phyloP scores from a whole-genome alignment of 2,797 vertebrate species.

The Myripristis jacobus region DNA sequence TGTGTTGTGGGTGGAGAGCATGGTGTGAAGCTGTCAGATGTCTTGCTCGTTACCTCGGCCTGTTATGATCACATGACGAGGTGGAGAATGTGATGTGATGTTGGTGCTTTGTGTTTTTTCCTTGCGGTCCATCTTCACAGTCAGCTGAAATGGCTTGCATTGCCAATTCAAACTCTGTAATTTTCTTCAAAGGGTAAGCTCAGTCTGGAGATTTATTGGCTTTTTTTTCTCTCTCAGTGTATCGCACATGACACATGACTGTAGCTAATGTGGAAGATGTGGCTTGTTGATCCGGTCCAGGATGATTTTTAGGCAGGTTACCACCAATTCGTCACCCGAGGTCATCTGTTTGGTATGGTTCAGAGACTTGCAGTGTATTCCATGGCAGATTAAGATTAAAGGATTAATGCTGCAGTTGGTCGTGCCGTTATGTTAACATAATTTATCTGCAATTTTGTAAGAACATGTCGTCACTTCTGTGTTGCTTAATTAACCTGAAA shows the following conservation, averaged over 20 bases:
- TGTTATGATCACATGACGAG: conserved; percentile 76
- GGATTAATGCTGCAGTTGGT: too few species aligned
- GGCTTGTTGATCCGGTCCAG: too few species aligned
- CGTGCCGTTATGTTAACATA: too few species aligned
- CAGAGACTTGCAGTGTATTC: too few species aligned
- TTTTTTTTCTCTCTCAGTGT: too few species aligned
- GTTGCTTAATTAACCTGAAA: too few species aligned
- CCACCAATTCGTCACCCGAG: too few species aligned
- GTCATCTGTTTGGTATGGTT: too few species aligned
- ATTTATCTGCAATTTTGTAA: too few species aligned
- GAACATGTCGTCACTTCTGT: too few species aligned
- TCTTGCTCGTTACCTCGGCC: conserved; percentile 42
- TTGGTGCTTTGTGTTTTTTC: conserved; percentile 49
- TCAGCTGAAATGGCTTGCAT: conserved; percentile 36
- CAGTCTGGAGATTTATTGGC: not conserved
- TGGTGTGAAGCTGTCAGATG: conserved; percentile 9
- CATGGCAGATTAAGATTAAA: too few species aligned
- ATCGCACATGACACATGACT: not conserved
- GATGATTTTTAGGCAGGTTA: too few species aligned
- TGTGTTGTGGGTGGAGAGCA: not conserved
- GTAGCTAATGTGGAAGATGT: not conserved
- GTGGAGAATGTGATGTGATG: conserved; percentile 25
- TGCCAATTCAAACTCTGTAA: conserved; percentile 25
- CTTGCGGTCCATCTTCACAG: not conserved
- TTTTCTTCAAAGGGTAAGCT: conserved; percentile 49